Conservation (phyloP, 1,140 invertebrate species). For the Eulimnadia texana region DNA sequence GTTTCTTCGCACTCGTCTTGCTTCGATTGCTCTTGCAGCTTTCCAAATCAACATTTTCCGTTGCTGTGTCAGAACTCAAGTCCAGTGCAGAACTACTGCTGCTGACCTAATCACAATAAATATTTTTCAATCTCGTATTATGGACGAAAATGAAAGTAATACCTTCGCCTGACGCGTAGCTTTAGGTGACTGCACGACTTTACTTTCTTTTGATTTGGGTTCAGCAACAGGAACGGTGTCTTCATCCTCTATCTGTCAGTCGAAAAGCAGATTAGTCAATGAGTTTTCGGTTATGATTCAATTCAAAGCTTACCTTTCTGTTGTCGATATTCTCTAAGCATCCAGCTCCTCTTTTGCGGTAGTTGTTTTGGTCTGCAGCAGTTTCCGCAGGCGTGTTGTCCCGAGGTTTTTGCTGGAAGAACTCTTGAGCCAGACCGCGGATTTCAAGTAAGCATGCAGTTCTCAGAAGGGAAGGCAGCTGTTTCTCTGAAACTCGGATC, state of each 20-base stretch:
- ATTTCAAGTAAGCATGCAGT: slow-evolving; percentile 13
- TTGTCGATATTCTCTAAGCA: not conserved
- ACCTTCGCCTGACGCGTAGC: not conserved
- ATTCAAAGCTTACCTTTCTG: not conserved
- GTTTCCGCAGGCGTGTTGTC: not conserved
- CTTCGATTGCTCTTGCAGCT: not conserved
- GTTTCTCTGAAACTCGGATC: slow-evolving; percentile 9
- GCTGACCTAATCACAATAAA: not conserved
- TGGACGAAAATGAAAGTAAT: not conserved
- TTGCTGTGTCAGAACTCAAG: not conserved
- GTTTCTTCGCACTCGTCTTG: not conserved
- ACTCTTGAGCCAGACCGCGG: slow-evolving; percentile 8
- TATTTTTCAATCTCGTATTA: not conserved
- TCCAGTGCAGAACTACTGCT: not conserved
- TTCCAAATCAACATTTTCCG: not conserved
- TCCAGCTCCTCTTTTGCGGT: not conserved
- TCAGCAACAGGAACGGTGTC: not conserved
- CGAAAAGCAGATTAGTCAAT: not conserved
- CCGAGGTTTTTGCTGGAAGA: not conserved
- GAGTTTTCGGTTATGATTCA: not conserved
- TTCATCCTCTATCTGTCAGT: not conserved
- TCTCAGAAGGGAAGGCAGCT: slow-evolving; percentile 3
- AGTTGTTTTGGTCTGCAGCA: not conserved
- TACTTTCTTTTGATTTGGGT: not conserved
- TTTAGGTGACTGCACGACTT: not conserved